phyloP scores from a whole-genome alignment of 2,113 vertebrate genomes.

The Proterorhinus semilunaris region DNA sequence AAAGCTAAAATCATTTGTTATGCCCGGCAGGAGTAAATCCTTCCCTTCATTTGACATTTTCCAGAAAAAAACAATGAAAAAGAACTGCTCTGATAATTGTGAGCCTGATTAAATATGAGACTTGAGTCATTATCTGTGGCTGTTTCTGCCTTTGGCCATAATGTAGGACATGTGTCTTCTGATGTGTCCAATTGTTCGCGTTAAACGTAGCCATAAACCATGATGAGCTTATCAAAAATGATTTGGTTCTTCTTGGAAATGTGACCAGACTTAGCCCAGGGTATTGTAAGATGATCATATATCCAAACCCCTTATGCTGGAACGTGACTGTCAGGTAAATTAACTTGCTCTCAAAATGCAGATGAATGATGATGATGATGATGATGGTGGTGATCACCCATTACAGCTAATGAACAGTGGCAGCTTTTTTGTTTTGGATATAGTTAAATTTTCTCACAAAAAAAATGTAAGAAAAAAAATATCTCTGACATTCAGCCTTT shows the following conservation, averaged over 20 bases:
- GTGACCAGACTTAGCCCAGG: neutral
- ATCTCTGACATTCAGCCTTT: too few relatives aligned
- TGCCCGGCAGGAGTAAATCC: neutral
- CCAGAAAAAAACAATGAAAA: neutral
- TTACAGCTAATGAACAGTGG: too few relatives aligned
- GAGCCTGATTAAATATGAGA: neutral
- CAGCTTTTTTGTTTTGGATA: too few relatives aligned
- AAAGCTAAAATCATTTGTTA: neutral
- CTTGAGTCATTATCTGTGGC: neutral
- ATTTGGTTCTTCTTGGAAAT: constrained; percentile 1
- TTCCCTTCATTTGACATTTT: neutral
- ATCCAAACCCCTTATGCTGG: neutral
- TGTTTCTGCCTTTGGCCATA: neutral
- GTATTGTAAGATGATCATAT: neutral
- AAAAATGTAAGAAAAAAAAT: too few relatives aligned
- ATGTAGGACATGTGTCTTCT: neutral
- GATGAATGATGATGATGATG: too few relatives aligned
- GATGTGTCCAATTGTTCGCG: neutral
- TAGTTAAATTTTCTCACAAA: too few relatives aligned
- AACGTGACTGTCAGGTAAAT: neutral
- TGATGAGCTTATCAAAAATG: neutral
- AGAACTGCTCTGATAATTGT: neutral
- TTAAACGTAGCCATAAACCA: constrained; percentile 2
- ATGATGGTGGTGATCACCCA: too few relatives aligned
- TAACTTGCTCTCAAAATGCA: neutral